A percentile compares a stretch with the other conserved stretches of the same genome.
phyloP scores from a whole-genome alignment of 2,113 vertebrate species.

The Seriola aureovittata region DNA sequence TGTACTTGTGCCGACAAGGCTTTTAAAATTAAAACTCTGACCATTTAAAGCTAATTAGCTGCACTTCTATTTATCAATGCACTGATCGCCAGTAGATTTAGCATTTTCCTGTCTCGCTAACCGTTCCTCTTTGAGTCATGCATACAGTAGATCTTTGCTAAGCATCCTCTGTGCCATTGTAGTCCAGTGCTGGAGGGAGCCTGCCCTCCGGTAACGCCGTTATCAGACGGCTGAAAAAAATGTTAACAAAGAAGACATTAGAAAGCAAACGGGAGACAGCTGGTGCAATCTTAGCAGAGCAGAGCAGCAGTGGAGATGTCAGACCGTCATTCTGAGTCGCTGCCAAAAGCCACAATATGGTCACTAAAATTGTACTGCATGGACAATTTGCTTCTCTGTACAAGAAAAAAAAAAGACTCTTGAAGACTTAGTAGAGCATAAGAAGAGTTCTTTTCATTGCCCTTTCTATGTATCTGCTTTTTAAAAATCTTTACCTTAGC shows the following conservation, averaged over 20 bases:
- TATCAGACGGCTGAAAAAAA: slow-evolving; percentile 79
- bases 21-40: slow-evolving; percentile 38
- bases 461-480: slow-evolving; percentile 26
- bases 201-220: slow-evolving; percentile 73
- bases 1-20: slow-evolving; percentile 16
- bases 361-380: slow-evolving; percentile 76
- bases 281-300: slow-evolving; percentile 78
- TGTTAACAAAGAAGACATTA: slow-evolving; percentile 83
- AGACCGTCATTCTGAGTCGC: slow-evolving; percentile 76
- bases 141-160: slow-evolving; percentile 44
- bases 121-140: slow-evolving; percentile 45
- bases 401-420: slow-evolving; percentile 55
- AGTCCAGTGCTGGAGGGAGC: slow-evolving; percentile 65
- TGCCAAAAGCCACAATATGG: slow-evolving; percentile 84
- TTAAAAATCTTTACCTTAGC: slow-evolving; percentile 19
- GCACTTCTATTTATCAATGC: slow-evolving; percentile 34
- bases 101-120: slow-evolving; percentile 9
- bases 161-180: slow-evolving; percentile 52
- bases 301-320: slow-evolving; percentile 80
- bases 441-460: slow-evolving; percentile 47
- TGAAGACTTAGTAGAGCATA: slow-evolving; percentile 49
- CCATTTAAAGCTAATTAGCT: slow-evolving; percentile 45
- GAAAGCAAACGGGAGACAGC: slow-evolving; percentile 80
- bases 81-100: slow-evolving; percentile 36
- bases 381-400: slow-evolving; percentile 71